Evolutionary conservation across 2,888 invertebrate genomes (phyloP).

Genomic region (Xestia c-nigrum): DNA sequence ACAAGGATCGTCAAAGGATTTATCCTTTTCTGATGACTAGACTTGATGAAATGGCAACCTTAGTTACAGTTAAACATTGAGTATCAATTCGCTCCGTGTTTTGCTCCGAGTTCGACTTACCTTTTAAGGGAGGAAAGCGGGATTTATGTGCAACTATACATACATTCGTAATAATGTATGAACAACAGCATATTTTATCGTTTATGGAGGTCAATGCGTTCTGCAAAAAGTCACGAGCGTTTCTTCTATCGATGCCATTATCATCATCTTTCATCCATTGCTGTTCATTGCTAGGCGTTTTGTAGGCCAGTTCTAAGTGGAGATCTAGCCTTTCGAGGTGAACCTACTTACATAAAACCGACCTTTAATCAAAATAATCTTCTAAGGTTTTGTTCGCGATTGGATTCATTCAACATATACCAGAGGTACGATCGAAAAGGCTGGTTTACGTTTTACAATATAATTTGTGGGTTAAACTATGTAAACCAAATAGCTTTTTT

Average conservation of each 20-base stretch:
- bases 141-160: slow-evolving; percentile 50
- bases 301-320: slow-evolving; percentile 15
- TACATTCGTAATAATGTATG: slow-evolving; percentile 50
- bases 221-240: slow-evolving; percentile 43
- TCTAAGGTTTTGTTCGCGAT: not conserved
- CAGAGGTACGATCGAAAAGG: too few species aligned
- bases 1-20: not conserved
- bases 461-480: too few species aligned
- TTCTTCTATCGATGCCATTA: slow-evolving; percentile 26
- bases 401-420: not conserved
- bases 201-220: slow-evolving; percentile 45
- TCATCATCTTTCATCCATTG: slow-evolving; percentile 13
- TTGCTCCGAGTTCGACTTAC: slow-evolving; percentile 55
- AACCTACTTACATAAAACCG: not conserved
- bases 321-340: slow-evolving; percentile 9
- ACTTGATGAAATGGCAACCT: slow-evolving; percentile 40
- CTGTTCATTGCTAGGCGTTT: slow-evolving; percentile 1
- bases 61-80: slow-evolving; percentile 53
- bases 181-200: slow-evolving; percentile 57
- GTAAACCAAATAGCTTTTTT: too few species aligned
- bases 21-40: not conserved
- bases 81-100: slow-evolving; percentile 60
- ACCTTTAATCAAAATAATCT: not conserved
- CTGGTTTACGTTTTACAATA: too few species aligned
- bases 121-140: slow-evolving; percentile 60